Conservation (phyloP, 1,140 invertebrate species). For the Drosophila repletoides region DNA sequence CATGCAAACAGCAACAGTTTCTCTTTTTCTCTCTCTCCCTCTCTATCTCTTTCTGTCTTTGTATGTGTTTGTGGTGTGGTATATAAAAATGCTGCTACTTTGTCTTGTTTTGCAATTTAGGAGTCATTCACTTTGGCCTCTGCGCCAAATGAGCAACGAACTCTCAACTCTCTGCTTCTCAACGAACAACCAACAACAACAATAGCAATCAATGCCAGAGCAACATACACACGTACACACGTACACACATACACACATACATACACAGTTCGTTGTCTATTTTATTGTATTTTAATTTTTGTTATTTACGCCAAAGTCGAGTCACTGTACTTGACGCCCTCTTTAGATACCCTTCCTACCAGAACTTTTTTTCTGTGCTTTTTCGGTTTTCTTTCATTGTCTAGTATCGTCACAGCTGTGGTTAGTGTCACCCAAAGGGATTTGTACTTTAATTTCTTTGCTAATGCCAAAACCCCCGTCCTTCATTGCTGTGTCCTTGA, state of each 20-base stretch:
- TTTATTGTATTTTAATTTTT: constrained; percentile 77
- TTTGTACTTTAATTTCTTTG: constrained; percentile 73
- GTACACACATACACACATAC: constrained; percentile 26
- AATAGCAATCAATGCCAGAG: constrained; percentile 56
- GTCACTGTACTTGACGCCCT: constrained; percentile 48
- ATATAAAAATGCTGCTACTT: constrained; percentile 50
- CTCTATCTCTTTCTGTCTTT: constrained; percentile 5
- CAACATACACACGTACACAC: constrained; percentile 21
- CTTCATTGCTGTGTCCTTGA: too few relatives aligned
- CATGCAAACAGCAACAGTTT: constrained; percentile 11
- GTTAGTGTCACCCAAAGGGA: constrained; percentile 61
- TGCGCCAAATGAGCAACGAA: constrained; percentile 68
- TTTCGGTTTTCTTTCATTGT: neutral
- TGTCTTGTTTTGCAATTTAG: constrained; percentile 70
- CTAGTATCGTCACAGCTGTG: constrained; percentile 31
- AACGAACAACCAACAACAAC: constrained; percentile 37
- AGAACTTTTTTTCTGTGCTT: too few relatives aligned
- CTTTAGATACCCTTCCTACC: too few relatives aligned
- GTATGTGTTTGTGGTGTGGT: constrained; percentile 15
- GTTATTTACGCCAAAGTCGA: constrained; percentile 58
- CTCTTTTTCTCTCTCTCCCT: constrained; percentile 1
- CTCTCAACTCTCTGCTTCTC: constrained; percentile 47
- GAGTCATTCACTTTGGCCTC: constrained; percentile 62
- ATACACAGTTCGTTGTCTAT: constrained; percentile 64
- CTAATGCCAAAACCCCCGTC: constrained; percentile 46